A percentile compares a stretch with the other conserved stretches of the same genome.
Conservation (phyloP, 2,888 invertebrate species). For the Caenorhabditis sinica region DNA sequence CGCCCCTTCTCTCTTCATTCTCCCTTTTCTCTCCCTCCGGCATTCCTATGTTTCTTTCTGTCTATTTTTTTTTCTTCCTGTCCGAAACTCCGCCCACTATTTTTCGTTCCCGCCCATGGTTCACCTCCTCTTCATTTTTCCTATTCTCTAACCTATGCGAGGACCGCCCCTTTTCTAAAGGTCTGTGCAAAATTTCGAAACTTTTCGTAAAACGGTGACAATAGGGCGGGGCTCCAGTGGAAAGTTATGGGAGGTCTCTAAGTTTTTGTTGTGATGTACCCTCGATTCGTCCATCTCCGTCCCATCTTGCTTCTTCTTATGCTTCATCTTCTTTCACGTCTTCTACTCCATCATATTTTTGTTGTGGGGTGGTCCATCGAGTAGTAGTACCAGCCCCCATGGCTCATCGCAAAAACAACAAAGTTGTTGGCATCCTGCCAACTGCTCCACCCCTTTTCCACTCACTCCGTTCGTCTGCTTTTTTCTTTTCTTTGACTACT, state of each 20-base stretch:
- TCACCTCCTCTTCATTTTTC: slow-evolving; percentile 22
- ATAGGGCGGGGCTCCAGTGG: slow-evolving; percentile 9
- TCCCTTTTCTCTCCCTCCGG: slow-evolving; percentile 30
- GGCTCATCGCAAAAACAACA: slow-evolving; percentile 62
- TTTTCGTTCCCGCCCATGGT: slow-evolving; percentile 56
- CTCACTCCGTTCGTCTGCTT: slow-evolving; percentile 53
- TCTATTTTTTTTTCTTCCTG: slow-evolving; percentile 32
- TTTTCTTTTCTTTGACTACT: slow-evolving; percentile 26
- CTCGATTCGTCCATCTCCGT: slow-evolving; percentile 31
- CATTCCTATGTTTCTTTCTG: slow-evolving; percentile 37
- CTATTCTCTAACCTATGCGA: slow-evolving; percentile 12
- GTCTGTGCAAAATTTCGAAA: slow-evolving; percentile 56
- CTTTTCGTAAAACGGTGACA: slow-evolving; percentile 55
- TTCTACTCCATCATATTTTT: slow-evolving; percentile 52
- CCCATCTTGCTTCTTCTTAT: slow-evolving; percentile 30
- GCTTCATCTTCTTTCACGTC: slow-evolving; percentile 4
- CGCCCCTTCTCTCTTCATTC: slow-evolving; percentile 36
- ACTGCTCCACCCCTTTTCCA: slow-evolving; percentile 41
- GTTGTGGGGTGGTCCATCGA: slow-evolving; percentile 52
- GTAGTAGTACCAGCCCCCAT: slow-evolving; percentile 14
- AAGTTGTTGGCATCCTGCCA: slow-evolving; percentile 63
- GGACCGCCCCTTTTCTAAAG: slow-evolving; percentile 19
- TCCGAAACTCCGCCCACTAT: slow-evolving; percentile 48
- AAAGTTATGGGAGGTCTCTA: slow-evolving; percentile 15
- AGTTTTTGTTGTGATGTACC: slow-evolving; percentile 33